A percentile compares a stretch with the other conserved stretches of the same genome.
Evolutionary conservation across 2,113 vertebrate genomes (phyloP).

Genomic region (Thermophis baileyi): DNA sequence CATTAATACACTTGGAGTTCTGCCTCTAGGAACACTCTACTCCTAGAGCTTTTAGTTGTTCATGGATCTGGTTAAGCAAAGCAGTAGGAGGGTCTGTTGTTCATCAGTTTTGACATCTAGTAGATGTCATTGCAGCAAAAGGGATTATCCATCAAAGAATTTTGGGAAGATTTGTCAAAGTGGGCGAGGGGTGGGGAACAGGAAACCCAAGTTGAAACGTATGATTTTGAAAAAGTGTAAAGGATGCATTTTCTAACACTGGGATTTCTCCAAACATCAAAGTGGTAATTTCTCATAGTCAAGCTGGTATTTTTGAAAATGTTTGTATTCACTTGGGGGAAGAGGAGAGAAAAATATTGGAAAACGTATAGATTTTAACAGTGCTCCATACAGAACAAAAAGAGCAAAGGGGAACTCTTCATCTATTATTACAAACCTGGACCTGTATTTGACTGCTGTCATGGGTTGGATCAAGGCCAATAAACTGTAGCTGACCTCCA

Average conservation of each 20-base stretch:
- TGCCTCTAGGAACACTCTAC: conserved; percentile 14
- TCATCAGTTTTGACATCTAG: conserved; percentile 34
- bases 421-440: not conserved
- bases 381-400: conserved; percentile 41
- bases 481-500: not conserved
- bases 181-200: not conserved
- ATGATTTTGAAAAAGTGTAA: conserved; percentile 18
- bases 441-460: not conserved
- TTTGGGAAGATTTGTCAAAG: conserved; percentile 40
- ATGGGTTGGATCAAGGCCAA: not conserved
- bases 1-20: not conserved
- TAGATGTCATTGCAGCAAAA: conserved; percentile 36
- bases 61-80: conserved; percentile 4
- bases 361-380: conserved; percentile 23
- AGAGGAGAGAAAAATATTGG: conserved; percentile 36
- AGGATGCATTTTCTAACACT: conserved; percentile 12
- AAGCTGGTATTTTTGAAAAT: conserved; percentile 36
- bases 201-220: conserved; percentile 20
- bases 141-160: conserved; percentile 36
- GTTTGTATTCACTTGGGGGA: conserved; percentile 44
- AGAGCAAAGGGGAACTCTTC: conserved; percentile 43
- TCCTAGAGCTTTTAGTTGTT: not conserved
- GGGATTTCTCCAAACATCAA: conserved; percentile 19
- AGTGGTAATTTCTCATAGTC: conserved; percentile 11
- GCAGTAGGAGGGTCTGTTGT: conserved; percentile 29